These are phyloP conservation scores for Dusona sp. DNA, from an alignment of 2,888 invertebrate species.

Conservation along the genomic window DNA sequence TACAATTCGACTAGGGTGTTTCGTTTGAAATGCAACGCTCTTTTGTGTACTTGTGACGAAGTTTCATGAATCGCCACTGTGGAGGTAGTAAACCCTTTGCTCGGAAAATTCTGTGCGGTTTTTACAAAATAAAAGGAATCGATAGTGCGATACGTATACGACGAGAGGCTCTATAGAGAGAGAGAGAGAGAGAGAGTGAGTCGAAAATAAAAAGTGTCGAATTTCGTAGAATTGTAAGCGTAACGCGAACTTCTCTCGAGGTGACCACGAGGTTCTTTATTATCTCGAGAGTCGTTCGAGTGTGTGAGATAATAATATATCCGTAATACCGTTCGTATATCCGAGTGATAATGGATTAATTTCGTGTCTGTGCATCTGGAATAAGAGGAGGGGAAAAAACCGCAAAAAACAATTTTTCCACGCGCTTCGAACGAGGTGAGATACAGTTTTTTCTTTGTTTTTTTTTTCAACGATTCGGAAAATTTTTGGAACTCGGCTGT, in stretches of 20 bases:
- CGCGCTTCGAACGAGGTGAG: constrained; percentile 30
- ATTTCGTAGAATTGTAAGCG: constrained; percentile 9
- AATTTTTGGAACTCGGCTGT: not conserved
- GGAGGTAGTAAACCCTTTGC: not conserved
- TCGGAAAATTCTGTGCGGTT: not conserved
- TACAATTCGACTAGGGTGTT: not conserved
- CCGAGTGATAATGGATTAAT: constrained; percentile 47
- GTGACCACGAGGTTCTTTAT: constrained; percentile 57
- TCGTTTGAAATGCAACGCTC: not conserved
- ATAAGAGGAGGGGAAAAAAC: not conserved
- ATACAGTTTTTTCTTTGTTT: not conserved
- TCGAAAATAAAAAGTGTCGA: constrained; percentile 9
- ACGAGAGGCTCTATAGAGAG: not conserved
- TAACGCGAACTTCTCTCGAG: constrained; percentile 17
- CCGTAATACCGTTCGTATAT: not conserved
- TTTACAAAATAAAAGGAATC: not conserved
- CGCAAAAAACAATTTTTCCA: constrained; percentile 14
- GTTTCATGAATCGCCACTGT: not conserved
- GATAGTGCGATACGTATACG: not conserved
- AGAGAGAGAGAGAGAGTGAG: not conserved
- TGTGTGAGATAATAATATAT: constrained; percentile 42
- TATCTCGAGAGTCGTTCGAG: constrained; percentile 51
- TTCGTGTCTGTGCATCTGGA: constrained; percentile 3
- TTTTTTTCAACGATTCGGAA: not conserved
- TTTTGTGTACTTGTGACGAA: not conserved